phyloP scores from a whole-genome alignment of 2,113 vertebrate genomes.

The Desmodus rotundus region DNA sequence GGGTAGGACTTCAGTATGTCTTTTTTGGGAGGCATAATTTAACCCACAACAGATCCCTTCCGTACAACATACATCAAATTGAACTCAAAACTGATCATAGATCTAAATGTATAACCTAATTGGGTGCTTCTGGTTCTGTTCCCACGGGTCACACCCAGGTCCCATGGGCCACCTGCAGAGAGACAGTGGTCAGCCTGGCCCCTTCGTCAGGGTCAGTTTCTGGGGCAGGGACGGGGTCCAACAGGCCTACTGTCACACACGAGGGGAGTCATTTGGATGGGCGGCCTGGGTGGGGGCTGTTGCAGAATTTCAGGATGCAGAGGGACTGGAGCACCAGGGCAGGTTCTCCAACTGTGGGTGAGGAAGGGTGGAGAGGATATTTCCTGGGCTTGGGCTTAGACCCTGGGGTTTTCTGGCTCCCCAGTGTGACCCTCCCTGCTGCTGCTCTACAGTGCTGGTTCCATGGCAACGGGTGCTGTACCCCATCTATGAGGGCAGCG shows the following conservation, averaged over 20 bases:
- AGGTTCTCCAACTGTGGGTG: not conserved
- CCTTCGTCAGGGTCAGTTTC: not conserved
- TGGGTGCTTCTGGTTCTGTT: not conserved
- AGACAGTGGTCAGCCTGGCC: not conserved
- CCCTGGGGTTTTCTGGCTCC: not conserved
- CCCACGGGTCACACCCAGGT: not conserved
- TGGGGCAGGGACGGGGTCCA: no score
- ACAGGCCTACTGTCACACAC: not conserved
- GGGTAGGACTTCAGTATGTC: not conserved
- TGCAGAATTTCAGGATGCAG: not conserved
- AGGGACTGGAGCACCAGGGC: not conserved
- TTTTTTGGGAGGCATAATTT: not conserved
- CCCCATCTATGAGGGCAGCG: not conserved
- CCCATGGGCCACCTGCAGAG: not conserved
- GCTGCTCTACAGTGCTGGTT: not conserved
- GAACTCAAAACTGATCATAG: not conserved
- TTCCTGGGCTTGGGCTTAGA: not conserved
- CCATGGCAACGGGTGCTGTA: not conserved
- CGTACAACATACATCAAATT: not conserved
- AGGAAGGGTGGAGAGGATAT: not conserved
- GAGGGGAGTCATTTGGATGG: not conserved
- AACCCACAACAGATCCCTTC: not conserved
- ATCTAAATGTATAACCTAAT: not conserved
- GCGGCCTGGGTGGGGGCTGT: not conserved
- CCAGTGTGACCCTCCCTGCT: not conserved